Conservation (phyloP, 2,113 vertebrate species). For the Lepus timidus region DNA sequence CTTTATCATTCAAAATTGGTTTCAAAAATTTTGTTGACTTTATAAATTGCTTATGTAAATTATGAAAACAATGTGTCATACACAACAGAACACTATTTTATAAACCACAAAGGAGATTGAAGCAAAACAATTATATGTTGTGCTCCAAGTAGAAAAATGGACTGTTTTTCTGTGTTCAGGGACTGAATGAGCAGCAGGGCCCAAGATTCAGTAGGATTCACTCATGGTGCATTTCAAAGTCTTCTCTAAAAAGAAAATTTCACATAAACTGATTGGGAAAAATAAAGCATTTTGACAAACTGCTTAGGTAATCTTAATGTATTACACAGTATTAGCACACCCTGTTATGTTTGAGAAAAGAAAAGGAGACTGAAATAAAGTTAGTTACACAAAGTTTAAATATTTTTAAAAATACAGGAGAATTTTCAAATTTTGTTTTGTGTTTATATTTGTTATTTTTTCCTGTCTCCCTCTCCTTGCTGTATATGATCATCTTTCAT, state of each 20-base stretch:
- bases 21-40: not conserved
- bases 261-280: conserved; percentile 16
- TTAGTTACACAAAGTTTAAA: conserved; percentile 33
- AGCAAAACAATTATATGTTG: not conserved
- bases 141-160: not conserved
- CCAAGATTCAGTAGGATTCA: conserved; percentile 1
- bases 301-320: not conserved
- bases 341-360: not conserved
- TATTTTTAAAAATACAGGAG: too few relatives aligned
- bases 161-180: not conserved
- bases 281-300: conserved; percentile 45
- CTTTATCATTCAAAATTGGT: conserved; percentile 24
- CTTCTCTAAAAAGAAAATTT: conserved; percentile 31
- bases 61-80: not conserved
- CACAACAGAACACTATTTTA: not conserved
- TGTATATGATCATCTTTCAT: conserved; percentile 49
- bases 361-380: not conserved
- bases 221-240: not conserved
- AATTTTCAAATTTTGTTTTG: not conserved
- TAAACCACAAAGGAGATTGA: not conserved
- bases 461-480: not conserved
- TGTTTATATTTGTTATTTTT: not conserved
- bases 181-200: accelerated
- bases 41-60: conserved; percentile 20
- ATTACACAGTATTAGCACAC: not conserved